Conservation (phyloP, 2,797 vertebrate species). For the Babyrousa celebensis region DNA sequence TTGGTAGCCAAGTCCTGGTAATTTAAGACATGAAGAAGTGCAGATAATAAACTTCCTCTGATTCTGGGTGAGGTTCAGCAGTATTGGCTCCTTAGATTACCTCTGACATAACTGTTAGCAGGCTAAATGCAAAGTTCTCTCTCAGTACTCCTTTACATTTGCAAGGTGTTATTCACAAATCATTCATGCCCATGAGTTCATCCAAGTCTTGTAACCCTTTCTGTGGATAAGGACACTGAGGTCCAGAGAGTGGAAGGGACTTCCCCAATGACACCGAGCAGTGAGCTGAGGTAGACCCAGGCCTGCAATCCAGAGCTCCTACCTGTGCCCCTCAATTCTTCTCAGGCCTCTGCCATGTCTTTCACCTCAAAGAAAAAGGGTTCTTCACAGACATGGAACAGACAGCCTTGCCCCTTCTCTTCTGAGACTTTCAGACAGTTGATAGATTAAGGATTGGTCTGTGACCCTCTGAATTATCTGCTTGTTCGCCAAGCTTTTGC, state of each 20-base stretch:
- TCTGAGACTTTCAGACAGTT: background rate
- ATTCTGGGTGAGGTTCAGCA: background rate
- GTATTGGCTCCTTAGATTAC: accelerated
- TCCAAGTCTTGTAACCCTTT: background rate
- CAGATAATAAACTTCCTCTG: accelerated
- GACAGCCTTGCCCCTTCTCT: background rate
- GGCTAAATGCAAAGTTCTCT: background rate
- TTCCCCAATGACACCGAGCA: background rate
- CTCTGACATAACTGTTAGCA: background rate
- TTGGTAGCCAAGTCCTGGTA: background rate
- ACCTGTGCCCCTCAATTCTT: accelerated
- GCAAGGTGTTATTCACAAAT: background rate
- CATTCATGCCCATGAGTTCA: background rate
- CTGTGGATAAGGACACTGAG: background rate
- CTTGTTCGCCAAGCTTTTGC: background rate
- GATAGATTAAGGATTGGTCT: background rate
- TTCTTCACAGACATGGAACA: background rate
- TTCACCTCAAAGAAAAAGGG: background rate
- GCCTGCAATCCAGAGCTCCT: background rate
- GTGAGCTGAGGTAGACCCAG: background rate
- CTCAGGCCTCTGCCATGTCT: background rate
- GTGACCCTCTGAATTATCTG: background rate
- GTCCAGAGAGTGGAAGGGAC: background rate
- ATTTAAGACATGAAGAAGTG: background rate
- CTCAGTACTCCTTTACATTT: no score